A percentile compares a stretch with the other conserved stretches of the same genome.
phyloP scores from a whole-genome alignment of 1,140 invertebrate species.

The Leptinotarsa texana region DNA sequence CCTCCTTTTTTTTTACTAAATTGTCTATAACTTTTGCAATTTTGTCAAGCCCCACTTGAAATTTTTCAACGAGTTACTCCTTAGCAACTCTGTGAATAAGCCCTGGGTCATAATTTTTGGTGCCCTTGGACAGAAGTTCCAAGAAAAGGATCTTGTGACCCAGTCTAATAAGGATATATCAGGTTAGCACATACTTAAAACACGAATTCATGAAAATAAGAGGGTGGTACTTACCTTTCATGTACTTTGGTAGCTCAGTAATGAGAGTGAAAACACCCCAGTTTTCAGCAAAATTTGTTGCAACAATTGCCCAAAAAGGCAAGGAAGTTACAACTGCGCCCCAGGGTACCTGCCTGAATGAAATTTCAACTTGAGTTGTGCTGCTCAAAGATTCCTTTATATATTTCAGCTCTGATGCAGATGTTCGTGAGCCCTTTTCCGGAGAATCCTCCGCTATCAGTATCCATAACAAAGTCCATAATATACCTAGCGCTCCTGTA shows the following conservation, averaged over 20 bases:
- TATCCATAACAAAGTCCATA: slow-evolving; percentile 74
- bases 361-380: slow-evolving; percentile 41
- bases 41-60: too few relatives aligned
- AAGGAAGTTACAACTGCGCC: slow-evolving; percentile 75
- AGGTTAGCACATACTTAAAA: too few relatives aligned
- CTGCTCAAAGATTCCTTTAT: slow-evolving; percentile 61
- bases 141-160: too few relatives aligned
- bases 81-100: too few relatives aligned
- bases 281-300: slow-evolving; percentile 90
- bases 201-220: neutral
- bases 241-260: slow-evolving; percentile 86
- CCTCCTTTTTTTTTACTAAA: too few relatives aligned
- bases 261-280: slow-evolving; percentile 94
- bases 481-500: slow-evolving; percentile 64
- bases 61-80: too few relatives aligned
- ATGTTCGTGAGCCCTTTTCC: slow-evolving; percentile 73
- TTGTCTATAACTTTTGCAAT: too few relatives aligned
- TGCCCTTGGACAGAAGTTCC: too few relatives aligned
- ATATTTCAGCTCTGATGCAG: slow-evolving; percentile 74
- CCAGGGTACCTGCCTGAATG: slow-evolving; percentile 73
- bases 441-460: slow-evolving; percentile 75
- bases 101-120: too few relatives aligned
- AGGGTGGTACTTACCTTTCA: slow-evolving; percentile 66
- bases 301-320: slow-evolving; percentile 87
- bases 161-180: too few relatives aligned